These are phyloP conservation scores for Dryadula phaetusa DNA, from an alignment of 2,888 invertebrate species.

Conservation along the genomic window DNA sequence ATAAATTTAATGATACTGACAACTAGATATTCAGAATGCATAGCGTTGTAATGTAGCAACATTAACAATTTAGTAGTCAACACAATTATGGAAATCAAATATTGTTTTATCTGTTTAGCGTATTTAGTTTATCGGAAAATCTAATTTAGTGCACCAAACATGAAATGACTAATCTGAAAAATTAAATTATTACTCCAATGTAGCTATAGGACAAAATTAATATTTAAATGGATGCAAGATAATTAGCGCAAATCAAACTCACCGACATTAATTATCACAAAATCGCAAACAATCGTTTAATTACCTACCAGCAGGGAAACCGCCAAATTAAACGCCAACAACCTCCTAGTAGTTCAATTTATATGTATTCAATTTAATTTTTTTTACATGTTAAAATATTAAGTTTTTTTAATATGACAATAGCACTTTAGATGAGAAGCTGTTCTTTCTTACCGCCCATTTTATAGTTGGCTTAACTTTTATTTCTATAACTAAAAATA, in stretches of 20 bases:
- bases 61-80: constrained; percentile 3
- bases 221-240: constrained; percentile 73
- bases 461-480: too few relatives aligned
- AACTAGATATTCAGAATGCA: neutral
- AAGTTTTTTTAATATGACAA: neutral
- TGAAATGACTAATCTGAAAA: constrained; percentile 46
- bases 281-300: constrained; percentile 82
- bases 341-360: constrained; percentile 64
- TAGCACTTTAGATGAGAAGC: too few relatives aligned
- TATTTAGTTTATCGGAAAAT: constrained; percentile 34
- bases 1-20: neutral
- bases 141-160: constrained; percentile 39
- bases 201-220: constrained; percentile 56
- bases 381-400: too few relatives aligned
- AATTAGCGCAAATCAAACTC: constrained; percentile 81
- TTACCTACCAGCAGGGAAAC: constrained; percentile 75
- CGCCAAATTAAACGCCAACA: constrained; percentile 72
- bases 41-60: neutral
- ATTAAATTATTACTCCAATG: constrained; percentile 45
- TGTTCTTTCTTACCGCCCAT: too few relatives aligned
- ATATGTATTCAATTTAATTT: constrained; percentile 45
- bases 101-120: constrained; percentile 5
- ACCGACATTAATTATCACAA: constrained; percentile 78
- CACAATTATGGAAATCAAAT: constrained; percentile 8
- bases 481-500: too few relatives aligned